phyloP scores from a whole-genome alignment of 1,140 invertebrate species.

The Pseudomyrmex dendroicus region DNA sequence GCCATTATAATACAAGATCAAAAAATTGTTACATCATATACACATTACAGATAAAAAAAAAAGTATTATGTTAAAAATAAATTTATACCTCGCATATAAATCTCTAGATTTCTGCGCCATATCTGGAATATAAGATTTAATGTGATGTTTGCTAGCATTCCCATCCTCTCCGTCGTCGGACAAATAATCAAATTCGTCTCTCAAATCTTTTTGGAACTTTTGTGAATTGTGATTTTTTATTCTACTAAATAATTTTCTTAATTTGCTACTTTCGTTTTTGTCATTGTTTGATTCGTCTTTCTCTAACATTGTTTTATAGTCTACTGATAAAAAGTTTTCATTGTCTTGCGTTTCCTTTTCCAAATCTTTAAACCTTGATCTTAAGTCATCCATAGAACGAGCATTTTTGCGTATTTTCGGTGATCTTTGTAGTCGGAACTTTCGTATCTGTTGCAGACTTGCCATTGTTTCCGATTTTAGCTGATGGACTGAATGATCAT shows the following conservation, averaged over 20 bases:
- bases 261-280: constrained; percentile 47
- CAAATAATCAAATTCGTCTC: constrained; percentile 64
- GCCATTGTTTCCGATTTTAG: constrained; percentile 73
- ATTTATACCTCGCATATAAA: constrained; percentile 70
- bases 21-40: constrained; percentile 1
- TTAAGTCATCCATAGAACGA: constrained; percentile 31
- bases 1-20: neutral
- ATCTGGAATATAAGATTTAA: constrained; percentile 8
- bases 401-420: constrained; percentile 51
- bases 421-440: constrained; percentile 74
- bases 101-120: constrained; percentile 69
- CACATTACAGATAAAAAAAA: neutral
- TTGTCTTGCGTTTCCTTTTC: constrained; percentile 21
- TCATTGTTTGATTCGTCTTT: neutral
- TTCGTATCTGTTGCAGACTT: constrained; percentile 71
- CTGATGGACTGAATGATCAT: constrained; percentile 42
- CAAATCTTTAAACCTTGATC: constrained; percentile 49
- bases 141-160: constrained; percentile 33
- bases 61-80: neutral
- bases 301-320: constrained; percentile 6
- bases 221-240: constrained; percentile 48
- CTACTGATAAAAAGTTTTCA: constrained; percentile 26
- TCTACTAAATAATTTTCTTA: constrained; percentile 58
- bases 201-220: constrained; percentile 63
- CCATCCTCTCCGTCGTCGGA: constrained; percentile 64